These are phyloP conservation scores for Eucidaris tribuloides DNA, from an alignment of 35 echinoderm and acorn worm species.

Conservation along the genomic window DNA sequence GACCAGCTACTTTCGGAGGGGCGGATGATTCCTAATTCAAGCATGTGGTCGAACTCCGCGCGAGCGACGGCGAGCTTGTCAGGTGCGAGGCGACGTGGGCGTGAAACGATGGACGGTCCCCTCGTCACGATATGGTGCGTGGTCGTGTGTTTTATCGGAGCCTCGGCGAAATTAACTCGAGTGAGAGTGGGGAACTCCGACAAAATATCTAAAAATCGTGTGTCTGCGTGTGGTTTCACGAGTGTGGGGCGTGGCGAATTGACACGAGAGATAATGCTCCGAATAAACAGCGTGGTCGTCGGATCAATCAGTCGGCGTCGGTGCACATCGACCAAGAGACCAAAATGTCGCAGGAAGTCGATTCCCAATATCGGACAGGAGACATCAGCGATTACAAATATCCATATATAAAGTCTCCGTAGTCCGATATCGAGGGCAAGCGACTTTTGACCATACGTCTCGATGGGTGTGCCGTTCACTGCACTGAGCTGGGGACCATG, in stretches of 20 bases:
- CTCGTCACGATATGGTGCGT: conserved; percentile 30
- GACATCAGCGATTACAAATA: neutral
- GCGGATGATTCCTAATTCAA: conserved; percentile 48
- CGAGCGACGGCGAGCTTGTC: conserved; percentile 30
- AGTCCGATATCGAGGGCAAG: neutral
- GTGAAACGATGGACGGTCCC: neutral
- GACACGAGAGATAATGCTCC: neutral
- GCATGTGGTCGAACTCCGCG: no score
- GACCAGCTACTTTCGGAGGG: conserved; percentile 49
- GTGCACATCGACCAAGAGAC: neutral
- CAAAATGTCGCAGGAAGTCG: neutral
- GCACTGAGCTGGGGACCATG: neutral
- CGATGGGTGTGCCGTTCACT: neutral
- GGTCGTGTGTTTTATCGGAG: conserved; percentile 6
- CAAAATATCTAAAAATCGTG: neutral
- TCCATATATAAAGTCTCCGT: neutral
- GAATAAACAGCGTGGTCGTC: neutral
- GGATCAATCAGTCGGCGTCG: neutral
- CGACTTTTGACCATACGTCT: neutral
- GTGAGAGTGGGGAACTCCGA: conserved; percentile 1
- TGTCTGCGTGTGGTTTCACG: neutral
- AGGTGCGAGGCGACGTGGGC: conserved; percentile 36
- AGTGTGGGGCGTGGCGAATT: conserved; percentile 29
- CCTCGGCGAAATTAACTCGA: neutral
- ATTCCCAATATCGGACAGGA: neutral